Percentiles rank a stretch among this genome's conserved stretches.
phyloP scores from a whole-genome alignment of 2,888 invertebrate genomes.

The Tinea pellionella region DNA sequence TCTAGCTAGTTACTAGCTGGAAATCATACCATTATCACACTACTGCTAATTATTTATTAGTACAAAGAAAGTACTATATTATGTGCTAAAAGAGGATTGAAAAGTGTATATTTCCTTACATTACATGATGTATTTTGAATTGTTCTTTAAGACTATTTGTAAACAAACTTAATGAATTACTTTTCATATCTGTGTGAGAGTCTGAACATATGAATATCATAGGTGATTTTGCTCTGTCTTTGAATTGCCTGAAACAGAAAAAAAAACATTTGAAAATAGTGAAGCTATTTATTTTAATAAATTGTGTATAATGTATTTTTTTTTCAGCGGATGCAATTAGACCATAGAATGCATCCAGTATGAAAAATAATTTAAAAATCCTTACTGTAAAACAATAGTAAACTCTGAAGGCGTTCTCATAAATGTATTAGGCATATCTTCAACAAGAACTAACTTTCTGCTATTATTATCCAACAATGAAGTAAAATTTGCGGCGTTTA shows the following conservation, averaged over 20 bases:
- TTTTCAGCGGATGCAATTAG: no score
- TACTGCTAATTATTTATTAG: neutral
- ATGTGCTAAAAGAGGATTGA: no score
- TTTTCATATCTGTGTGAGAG: constrained; percentile 68
- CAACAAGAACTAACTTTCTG: constrained; percentile 75
- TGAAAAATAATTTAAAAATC: constrained; percentile 17
- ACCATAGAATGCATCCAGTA: no score
- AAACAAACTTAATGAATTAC: constrained; percentile 73
- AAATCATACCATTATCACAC: no score
- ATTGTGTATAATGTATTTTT: no score
- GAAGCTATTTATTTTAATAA: neutral
- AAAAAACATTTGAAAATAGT: neutral
- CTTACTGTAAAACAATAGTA: constrained; percentile 76
- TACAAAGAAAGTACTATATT: constrained; percentile 17
- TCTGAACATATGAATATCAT: constrained; percentile 81
- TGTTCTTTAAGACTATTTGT: constrained; percentile 71
- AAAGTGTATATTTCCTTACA: constrained; percentile 46
- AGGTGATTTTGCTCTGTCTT: constrained; percentile 72
- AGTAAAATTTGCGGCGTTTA: constrained; percentile 81
- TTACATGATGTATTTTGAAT: constrained; percentile 74
- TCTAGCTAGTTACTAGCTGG: no score
- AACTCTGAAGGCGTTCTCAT: constrained; percentile 74
- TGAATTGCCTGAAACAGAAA: constrained; percentile 64
- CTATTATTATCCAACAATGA: constrained; percentile 66
- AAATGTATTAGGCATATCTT: constrained; percentile 87